phyloP scores from a whole-genome alignment of 92 coral and sea anemone species.

The Plumapathes pennacea region DNA sequence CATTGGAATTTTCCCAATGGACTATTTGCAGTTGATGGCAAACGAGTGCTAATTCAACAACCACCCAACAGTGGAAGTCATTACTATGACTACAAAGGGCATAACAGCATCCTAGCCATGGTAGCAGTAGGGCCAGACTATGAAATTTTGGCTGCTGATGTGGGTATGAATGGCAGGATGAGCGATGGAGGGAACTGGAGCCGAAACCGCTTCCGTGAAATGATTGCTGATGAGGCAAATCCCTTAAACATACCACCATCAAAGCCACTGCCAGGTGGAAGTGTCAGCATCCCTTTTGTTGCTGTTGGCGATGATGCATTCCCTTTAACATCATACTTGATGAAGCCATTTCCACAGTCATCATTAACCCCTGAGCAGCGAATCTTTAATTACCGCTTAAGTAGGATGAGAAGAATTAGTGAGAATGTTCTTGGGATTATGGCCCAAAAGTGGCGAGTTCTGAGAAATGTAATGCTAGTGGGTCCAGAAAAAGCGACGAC shows the following conservation, averaged over 20 bases:
- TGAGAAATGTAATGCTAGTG: constrained; percentile 12
- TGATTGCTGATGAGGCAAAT: constrained; percentile 19
- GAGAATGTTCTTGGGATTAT: constrained; percentile 46
- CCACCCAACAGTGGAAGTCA: constrained; percentile 47
- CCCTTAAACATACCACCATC: constrained; percentile 3
- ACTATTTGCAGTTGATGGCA: constrained; percentile 42
- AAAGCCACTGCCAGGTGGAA: constrained; percentile 20
- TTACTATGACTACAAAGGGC: constrained; percentile 32
- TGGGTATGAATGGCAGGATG: constrained; percentile 28
- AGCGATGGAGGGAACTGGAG: constrained; percentile 33
- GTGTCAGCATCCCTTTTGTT: constrained; percentile 6
- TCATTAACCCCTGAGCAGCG: constrained; percentile 16
- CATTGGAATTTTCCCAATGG: constrained; percentile 45
- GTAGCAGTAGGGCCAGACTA: constrained; percentile 27
- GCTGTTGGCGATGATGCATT: constrained; percentile 34
- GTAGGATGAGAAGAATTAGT: constrained; percentile 50
- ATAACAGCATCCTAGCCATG: constrained; percentile 30
- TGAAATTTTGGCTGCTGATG: too few species aligned
- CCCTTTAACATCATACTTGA: neutral
- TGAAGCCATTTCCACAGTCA: constrained; percentile 35
- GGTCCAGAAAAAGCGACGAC: constrained; percentile 15
- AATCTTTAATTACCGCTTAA: constrained; percentile 20
- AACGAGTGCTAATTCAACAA: constrained; percentile 40
- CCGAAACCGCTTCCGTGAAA: constrained; percentile 21
- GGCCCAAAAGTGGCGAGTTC: constrained; percentile 47